Base-by-base conservation (phyloP, 2,888 invertebrate genomes). In the Xylophagus ater region DNA sequence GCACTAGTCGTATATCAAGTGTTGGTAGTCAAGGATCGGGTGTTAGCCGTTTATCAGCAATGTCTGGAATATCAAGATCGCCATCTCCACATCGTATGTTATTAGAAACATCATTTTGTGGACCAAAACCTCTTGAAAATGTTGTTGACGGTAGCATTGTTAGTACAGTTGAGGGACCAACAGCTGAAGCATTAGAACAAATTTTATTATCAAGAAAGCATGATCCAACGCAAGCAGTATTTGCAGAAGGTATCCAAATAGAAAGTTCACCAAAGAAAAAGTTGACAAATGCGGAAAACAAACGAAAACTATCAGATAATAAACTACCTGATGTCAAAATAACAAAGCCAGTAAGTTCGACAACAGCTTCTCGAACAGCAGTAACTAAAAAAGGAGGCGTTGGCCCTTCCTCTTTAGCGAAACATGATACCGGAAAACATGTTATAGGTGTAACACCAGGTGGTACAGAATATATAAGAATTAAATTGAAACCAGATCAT, bases 31-130 rank as follows among this genome's bases (percentile, higher is more conserved):
- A 82, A 59, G 81, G 83, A 31, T 80, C 80, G 1, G 73, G 72
- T 12, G 67, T 70, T 4, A 73, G 73, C 49, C 71, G 71, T 43
- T 55, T 73, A 31, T 74, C 73, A 2, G 69, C 70, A 14, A 51
- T 65, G 1, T 46, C 46, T 5, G 70, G 66, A 30, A 56, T 67
- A 15, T 78, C 78, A 4, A 74, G 84, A 44, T 83, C 82, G 20
- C 87, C 89, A 3, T 88, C 88, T 10, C 89, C 89, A n/a, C 88
- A 89, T 67, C 83, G 82, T 61, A 86, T 87, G 78, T 69, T 88
- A 39, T 69, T 89, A 42, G 89, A 89, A 66, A 90, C 89, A 1
- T 88, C 88, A 0, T 90, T 90, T 60, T 89, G 88, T 62, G 89
- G 89, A 2, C 81, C 79, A 34, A 86, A 85, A 55, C 81, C 85